Conservation (phyloP, 2,888 invertebrate species). For the Creontiades dilutus region DNA sequence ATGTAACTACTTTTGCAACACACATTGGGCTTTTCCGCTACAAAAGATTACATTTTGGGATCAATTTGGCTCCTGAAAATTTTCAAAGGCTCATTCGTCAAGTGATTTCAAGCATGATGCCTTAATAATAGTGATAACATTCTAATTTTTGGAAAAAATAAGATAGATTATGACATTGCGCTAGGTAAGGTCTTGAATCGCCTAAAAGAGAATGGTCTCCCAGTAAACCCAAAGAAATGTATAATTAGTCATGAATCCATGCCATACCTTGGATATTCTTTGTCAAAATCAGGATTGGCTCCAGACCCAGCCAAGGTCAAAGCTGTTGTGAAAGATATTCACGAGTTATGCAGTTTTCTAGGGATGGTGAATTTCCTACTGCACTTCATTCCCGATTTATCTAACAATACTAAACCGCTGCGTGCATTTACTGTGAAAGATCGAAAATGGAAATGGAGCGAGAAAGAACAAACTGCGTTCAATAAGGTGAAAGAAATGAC, state of each 20-base stretch:
- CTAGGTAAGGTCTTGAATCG: background rate
- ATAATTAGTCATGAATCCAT: background rate
- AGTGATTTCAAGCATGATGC: background rate
- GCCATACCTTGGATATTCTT: background rate
- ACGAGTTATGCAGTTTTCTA: background rate
- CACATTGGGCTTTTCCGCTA: constrained; percentile 48
- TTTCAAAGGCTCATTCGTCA: constrained; percentile 38
- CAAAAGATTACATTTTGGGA: constrained; percentile 52
- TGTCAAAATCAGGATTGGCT: background rate
- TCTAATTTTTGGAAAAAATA: background rate
- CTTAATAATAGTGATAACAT: constrained; percentile 4
- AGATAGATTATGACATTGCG: background rate
- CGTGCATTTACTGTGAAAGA: background rate
- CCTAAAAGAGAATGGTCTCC: background rate
- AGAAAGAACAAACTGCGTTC: background rate
- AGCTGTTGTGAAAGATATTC: background rate
- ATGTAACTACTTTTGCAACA: constrained; percentile 54
- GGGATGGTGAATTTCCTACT: background rate
- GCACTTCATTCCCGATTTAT: constrained; percentile 1
- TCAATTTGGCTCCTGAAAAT: constrained; percentile 42
- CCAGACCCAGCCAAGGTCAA: constrained; percentile 28
- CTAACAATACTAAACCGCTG: background rate
- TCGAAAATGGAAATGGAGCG: background rate
- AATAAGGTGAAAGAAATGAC: background rate
- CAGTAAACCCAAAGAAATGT: constrained; percentile 11